phyloP scores from a whole-genome alignment of 2,113 vertebrate genomes.

The Smithornis capensis region DNA sequence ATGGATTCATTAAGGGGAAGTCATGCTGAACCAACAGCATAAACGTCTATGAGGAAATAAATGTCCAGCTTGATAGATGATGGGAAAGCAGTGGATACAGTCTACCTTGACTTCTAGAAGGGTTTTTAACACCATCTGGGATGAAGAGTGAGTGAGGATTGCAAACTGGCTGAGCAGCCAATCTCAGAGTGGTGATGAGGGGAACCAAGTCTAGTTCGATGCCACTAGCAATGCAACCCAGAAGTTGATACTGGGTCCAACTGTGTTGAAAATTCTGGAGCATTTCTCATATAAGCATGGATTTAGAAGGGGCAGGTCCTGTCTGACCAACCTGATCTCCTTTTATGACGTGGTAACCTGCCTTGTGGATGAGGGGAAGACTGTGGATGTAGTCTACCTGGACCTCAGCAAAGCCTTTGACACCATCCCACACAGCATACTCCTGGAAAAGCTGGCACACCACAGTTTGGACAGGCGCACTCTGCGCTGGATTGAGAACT shows the following conservation, averaged over 20 bases:
- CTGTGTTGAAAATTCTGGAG: background rate
- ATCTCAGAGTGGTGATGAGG: background rate
- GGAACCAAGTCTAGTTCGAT: background rate
- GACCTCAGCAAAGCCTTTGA: too few species aligned
- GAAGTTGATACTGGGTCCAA: background rate
- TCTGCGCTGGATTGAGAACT: too few species aligned
- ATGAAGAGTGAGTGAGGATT: background rate
- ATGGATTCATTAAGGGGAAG: background rate
- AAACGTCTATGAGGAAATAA: background rate
- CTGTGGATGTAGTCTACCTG: too few species aligned
- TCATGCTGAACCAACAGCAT: background rate
- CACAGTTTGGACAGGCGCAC: too few species aligned
- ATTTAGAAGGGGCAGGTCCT: too few species aligned
- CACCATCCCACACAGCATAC: too few species aligned
- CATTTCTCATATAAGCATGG: background rate
- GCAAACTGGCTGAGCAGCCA: background rate
- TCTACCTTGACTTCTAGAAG: background rate
- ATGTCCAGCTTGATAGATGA: background rate
- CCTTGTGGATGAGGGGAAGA: too few species aligned
- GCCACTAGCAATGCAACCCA: background rate
- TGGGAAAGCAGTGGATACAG: background rate
- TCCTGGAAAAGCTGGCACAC: too few species aligned
- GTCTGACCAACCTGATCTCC: too few species aligned
- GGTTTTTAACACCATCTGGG: background rate
- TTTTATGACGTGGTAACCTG: too few species aligned